Base-by-base conservation (phyloP, 2,888 invertebrate species). In the Leptinotarsa juncta region DNA sequence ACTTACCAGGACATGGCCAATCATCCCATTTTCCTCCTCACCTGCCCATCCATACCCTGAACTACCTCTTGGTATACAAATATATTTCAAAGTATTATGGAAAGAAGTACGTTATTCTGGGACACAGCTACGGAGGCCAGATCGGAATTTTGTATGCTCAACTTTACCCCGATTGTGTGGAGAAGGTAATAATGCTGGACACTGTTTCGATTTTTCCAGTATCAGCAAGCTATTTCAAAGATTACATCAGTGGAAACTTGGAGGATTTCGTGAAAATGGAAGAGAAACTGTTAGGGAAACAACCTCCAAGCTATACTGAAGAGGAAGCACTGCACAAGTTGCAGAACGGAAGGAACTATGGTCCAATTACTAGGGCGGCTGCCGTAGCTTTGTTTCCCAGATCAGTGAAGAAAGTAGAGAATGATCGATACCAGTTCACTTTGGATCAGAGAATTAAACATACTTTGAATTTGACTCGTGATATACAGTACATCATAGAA, bases 1-100 rank as follows among this genome's bases (percentile, higher is more conserved):
- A 93, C 80, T 84, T 92, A 7, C 92, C 92, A 0, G 91, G 93
- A 0, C 91, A 90, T 75, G 92, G 92, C 0, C 88, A 85, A 60
- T 92, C 92, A 0, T 90, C 90, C 72, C 89, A 89, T 18, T 89
- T 89, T 65, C 90, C 90, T 0, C 78, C 80, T 48, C 76, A 82
- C 77, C 73, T 84, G 42, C 81, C 80, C 83, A 72, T 90, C 32
- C 86, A 87, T 55, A 74, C 86, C 0, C 83, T 88, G 26, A 90
- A 90, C 77, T 84, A 89, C 77, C 82, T 90, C 16, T 87, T 89
- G 4, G 79, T 81, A 1, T 82, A 84, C 71, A 84, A 83, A 81
- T 67, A 83, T 50, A 76, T 85, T 12, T 65, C 80, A 4, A 81
- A 83, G 26, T 79, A 85, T 77, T 85, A 86, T 65, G 80, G 84